Percentiles rank a stretch among this genome's conserved stretches.
These are phyloP conservation scores for Cyphotilapia sp. DNA, from an alignment of 2,113 vertebrate species.

Conservation along the genomic window DNA sequence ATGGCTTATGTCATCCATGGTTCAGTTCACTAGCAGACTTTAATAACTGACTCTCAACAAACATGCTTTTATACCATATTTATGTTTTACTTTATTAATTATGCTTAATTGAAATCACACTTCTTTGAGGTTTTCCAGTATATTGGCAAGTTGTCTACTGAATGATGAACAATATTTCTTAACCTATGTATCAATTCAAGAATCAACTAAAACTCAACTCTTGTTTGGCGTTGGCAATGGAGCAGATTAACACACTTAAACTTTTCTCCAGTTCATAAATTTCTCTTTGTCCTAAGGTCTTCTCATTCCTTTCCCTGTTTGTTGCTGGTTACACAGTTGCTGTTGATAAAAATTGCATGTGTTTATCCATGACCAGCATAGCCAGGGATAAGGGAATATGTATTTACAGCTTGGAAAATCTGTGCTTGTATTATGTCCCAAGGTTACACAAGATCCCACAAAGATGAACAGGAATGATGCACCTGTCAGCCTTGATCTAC, in stretches of 20 bases:
- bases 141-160: neutral
- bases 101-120: neutral
- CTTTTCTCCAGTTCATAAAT: neutral
- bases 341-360: conserved; percentile 41
- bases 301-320: neutral
- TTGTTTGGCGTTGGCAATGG: neutral
- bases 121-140: neutral
- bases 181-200: neutral
- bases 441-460: conserved; percentile 48
- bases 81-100: neutral
- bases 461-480: conserved; percentile 47
- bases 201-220: neutral
- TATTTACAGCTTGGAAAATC: conserved; percentile 55
- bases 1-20: neutral
- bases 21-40: neutral
- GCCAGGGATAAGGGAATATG: conserved; percentile 38
- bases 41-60: neutral
- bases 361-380: conserved; percentile 23
- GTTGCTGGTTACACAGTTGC: conserved; percentile 29
- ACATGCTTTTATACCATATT: neutral
- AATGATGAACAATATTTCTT: neutral
- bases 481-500: conserved; percentile 32
- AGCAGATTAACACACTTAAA: neutral
- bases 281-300: neutral
- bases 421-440: conserved; percentile 46